Evolutionary conservation across 2,113 vertebrate species (phyloP), one percentile per base, ranked within the genome.

Genomic region (Melanerpes aurifrons): DNA sequence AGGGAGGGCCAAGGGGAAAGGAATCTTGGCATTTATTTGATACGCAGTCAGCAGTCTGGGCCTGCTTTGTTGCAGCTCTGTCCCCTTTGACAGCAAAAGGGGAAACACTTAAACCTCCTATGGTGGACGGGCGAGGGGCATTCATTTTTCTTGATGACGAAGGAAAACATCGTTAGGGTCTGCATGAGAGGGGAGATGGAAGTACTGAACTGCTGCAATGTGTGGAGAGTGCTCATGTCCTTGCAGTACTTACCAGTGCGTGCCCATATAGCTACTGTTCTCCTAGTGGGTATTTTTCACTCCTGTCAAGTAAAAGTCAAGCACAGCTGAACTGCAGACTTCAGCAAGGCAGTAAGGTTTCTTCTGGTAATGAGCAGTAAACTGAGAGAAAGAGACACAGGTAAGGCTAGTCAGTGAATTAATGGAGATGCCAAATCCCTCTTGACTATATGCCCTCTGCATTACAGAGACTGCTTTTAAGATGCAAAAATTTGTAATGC

Each of bases 11-110:
- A 81, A 59, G 89, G 75, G 87, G 74, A 53, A 59, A 76, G 82
- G 88, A 82, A 85, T 88, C 79, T 91, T 92, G 89, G 82, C 72
- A 15, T 92, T 93, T 92, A 32, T 82, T 64, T 75, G 56, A 76
- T 89, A 90, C 15, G 43, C 25, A 71, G 47, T 71, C 87, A 93
- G 68, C 64, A 78, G 75, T 43, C 40, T 73, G 35, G 68, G 84
- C 84, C 87, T 87, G 28, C 59, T 54, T 77, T 81, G 32, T 92
- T 45, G n/a, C 37, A 29, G 26, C 47, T 61, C 40, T n/a, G 53
- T 71, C n/a, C 28, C 43, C 20, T 82, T 64, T 48, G 67, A 64
- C 67, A 59, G 71, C n/a, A 5, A n/a, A 84, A 75, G 10, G 47
- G 21, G 3, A 16, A 62, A 61, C 63, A 62, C 37, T 11, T 9